A percentile compares a stretch with the other conserved stretches of the same genome.
Evolutionary conservation across 2,888 invertebrate species (phyloP).

Genomic region (Penaeus monodon): DNA sequence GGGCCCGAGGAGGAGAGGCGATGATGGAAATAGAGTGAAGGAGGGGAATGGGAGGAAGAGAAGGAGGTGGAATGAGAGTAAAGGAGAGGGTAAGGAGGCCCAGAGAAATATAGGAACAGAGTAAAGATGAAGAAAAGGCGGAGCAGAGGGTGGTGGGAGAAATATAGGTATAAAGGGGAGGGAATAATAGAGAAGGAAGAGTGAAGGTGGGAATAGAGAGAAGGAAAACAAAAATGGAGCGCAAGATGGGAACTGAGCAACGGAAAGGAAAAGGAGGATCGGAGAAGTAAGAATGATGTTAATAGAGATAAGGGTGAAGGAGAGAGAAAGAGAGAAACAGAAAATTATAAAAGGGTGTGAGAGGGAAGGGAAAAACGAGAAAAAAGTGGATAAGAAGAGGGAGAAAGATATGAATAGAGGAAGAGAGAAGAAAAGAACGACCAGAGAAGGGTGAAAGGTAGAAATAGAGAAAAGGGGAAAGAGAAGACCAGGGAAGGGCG

Average conservation of each 20-base stretch:
- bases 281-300: background rate
- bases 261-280: background rate
- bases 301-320: background rate
- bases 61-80: background rate
- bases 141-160: background rate
- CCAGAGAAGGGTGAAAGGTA: too few relatives aligned
- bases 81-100: background rate
- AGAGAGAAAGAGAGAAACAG: background rate
- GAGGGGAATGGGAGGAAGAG: background rate
- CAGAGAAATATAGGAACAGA: too few relatives aligned
- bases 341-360: background rate
- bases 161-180: too few relatives aligned
- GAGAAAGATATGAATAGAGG: background rate
- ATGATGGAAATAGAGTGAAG: background rate
- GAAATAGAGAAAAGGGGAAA: too few relatives aligned
- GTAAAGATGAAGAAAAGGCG: background rate
- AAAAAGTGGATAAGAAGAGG: background rate
- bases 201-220: too few relatives aligned
- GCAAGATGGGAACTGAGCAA: background rate
- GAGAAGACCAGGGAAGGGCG: too few relatives aligned
- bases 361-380: background rate
- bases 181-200: too few relatives aligned
- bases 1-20: background rate
- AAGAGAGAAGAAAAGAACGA: too few relatives aligned
- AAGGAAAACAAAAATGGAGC: too few relatives aligned